A percentile compares a stretch with the other conserved stretches of the same genome.
These are phyloP conservation scores for Hucho hucho DNA, from an alignment of 2,113 vertebrate genomes.

Conservation along the genomic window DNA sequence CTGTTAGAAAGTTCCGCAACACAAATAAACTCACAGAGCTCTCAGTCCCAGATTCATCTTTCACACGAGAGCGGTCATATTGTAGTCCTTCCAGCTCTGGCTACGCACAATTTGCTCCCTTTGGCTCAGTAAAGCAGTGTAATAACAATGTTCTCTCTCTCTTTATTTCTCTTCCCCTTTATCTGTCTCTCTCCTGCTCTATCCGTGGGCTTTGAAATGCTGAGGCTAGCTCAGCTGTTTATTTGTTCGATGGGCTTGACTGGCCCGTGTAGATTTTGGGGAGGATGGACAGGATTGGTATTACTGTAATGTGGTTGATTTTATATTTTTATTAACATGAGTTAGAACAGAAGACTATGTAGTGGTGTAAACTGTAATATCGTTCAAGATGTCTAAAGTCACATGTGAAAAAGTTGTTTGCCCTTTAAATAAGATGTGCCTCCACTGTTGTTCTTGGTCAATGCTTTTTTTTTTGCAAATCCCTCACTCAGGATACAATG, in stretches of 20 bases:
- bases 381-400: too few relatives aligned
- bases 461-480: too few relatives aligned
- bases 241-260: constrained; percentile 27
- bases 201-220: not conserved
- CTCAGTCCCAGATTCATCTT: constrained; percentile 41
- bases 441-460: too few relatives aligned
- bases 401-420: too few relatives aligned
- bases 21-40: constrained; percentile 48
- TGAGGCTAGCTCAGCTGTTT: constrained; percentile 21
- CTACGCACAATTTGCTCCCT: constrained; percentile 48
- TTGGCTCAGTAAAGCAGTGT: constrained; percentile 13
- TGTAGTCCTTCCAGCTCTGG: constrained; percentile 43
- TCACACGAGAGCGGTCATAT: constrained; percentile 41
- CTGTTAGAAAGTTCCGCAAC: constrained; percentile 42
- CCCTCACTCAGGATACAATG: too few relatives aligned
- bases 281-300: not conserved
- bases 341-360: too few relatives aligned
- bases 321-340: not conserved
- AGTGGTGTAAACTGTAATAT: too few relatives aligned
- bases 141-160: constrained; percentile 29
- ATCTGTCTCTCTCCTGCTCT: not conserved
- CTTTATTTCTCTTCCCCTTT: not conserved
- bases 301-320: not conserved
- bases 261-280: not conserved
- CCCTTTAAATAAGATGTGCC: too few relatives aligned